phyloP scores from a whole-genome alignment of 2,888 invertebrate genomes.

The Malacosoma neustria region DNA sequence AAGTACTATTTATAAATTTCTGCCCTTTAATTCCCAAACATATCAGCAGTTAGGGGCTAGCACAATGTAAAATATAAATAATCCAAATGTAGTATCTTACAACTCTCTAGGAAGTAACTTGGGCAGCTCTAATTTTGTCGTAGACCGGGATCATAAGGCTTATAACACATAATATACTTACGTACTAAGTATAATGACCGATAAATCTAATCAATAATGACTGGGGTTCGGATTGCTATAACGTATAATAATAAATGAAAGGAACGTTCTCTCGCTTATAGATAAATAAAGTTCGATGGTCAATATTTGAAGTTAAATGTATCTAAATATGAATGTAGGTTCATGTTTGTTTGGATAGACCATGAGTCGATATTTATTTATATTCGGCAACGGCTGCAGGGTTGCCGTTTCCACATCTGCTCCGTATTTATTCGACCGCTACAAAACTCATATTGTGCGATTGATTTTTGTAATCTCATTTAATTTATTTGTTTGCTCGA shows the following conservation, averaged over 20 bases:
- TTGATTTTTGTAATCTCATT: constrained; percentile 8
- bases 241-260: neutral
- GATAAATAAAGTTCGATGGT: neutral
- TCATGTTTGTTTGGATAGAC: constrained; percentile 44
- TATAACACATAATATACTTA: no score
- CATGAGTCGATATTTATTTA: constrained; percentile 58
- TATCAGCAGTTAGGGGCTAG: no score
- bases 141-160: no score
- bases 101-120: no score
- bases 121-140: no score
- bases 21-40: no score
- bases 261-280: neutral
- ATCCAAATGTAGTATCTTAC: no score
- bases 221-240: neutral
- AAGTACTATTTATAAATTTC: no score
- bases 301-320: constrained; percentile 25
- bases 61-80: no score
- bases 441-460: constrained; percentile 21
- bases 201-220: neutral
- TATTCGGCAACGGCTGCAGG: constrained; percentile 35
- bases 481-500: constrained; percentile 1
- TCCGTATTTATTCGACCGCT: constrained; percentile 18
- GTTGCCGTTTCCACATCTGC: constrained; percentile 32
- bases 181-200: no score
- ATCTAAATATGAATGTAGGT: constrained; percentile 49